Conservation (phyloP, 1,140 invertebrate genomes). For the Brachystomella parvula region DNA sequence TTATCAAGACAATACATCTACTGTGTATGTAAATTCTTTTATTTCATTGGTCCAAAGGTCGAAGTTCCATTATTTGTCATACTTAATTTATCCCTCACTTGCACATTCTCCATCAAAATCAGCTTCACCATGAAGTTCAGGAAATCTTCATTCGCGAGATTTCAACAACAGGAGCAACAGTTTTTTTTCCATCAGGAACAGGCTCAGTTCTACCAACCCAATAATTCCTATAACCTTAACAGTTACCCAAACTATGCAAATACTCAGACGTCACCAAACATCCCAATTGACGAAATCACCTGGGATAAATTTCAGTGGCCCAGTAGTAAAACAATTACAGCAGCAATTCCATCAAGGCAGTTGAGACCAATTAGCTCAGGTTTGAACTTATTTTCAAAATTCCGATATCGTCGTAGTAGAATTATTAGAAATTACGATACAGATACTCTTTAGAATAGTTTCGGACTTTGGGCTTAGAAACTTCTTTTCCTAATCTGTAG, state of each 20-base stretch:
- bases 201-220: background rate
- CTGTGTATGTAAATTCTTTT: background rate
- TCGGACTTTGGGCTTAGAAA: background rate
- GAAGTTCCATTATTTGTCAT: background rate
- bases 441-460: background rate
- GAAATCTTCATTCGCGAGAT: slow-evolving; percentile 1
- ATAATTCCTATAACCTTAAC: background rate
- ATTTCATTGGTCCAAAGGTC: background rate
- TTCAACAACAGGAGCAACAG: background rate
- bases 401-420: background rate
- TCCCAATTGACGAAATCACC: background rate
- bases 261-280: background rate
- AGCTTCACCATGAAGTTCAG: background rate
- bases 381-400: background rate
- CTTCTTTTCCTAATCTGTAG: background rate
- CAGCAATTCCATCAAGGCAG: background rate
- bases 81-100: background rate
- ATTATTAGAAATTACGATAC: background rate
- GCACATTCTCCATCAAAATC: background rate
- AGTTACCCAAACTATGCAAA: background rate
- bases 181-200: background rate
- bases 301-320: slow-evolving; percentile 1
- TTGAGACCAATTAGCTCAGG: background rate
- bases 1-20: background rate
- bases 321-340: background rate